phyloP scores from a whole-genome alignment of 2,797 vertebrate genomes.

The Myotis vivesi region DNA sequence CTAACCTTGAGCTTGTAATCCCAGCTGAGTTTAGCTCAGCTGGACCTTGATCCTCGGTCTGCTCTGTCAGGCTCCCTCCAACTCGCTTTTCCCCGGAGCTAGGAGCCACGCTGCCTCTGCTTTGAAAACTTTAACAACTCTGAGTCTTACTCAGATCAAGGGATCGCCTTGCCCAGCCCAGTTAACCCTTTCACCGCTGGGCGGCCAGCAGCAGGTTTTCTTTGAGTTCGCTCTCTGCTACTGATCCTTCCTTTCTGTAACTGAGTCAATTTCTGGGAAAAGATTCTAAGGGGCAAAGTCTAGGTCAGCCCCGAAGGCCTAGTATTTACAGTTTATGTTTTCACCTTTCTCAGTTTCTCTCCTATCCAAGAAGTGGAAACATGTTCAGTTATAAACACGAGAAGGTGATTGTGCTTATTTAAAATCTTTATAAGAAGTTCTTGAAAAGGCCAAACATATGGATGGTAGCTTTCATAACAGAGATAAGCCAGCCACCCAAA shows the following conservation, averaged over 20 bases:
- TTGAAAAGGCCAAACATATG: neutral
- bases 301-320: neutral
- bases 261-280: neutral
- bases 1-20: conserved; percentile 75
- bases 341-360: neutral
- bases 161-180: conserved; percentile 76
- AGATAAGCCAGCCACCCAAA: neutral
- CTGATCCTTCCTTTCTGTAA: neutral
- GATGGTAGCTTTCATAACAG: neutral
- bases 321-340: neutral
- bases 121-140: conserved; percentile 77
- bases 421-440: conserved; percentile 44
- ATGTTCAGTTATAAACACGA: neutral
- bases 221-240: neutral
- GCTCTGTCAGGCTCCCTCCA: conserved; percentile 11
- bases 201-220: neutral
- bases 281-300: neutral
- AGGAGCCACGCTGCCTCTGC: neutral
- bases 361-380: neutral
- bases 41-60: neutral
- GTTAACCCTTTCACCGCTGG: conserved; percentile 77
- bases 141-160: conserved; percentile 56
- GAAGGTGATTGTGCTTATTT: conserved; percentile 12
- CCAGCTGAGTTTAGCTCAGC: neutral
- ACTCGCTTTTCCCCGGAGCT: neutral